Evolutionary conservation across 53 echinoderm and acorn worm species (phyloP).

Genomic region (Hippasteria phrygiana): DNA sequence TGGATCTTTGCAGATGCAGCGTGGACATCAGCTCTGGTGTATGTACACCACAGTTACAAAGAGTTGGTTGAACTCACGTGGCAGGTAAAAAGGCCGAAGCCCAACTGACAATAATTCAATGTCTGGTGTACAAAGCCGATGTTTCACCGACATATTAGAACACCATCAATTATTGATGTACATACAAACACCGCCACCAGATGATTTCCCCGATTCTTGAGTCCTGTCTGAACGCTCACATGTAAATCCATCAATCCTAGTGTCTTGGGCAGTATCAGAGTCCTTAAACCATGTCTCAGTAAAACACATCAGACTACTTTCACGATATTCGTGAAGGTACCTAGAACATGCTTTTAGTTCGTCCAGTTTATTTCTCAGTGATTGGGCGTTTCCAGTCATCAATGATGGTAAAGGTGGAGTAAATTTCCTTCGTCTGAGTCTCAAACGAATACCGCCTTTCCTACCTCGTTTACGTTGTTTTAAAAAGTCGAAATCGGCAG

Average conservation of each 20-base stretch:
- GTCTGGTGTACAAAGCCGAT: neutral
- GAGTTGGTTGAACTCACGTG: neutral
- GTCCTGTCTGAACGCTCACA: neutral
- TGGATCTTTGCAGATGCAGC: neutral
- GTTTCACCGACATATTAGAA: neutral
- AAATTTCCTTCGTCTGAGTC: neutral
- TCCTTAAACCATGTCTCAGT: slow-evolving; percentile 22
- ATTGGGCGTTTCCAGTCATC: neutral
- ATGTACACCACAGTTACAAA: neutral
- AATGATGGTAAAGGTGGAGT: neutral
- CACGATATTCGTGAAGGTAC: neutral
- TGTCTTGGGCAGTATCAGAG: neutral
- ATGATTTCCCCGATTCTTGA: neutral
- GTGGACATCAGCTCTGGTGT: neutral
- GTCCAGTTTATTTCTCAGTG: slow-evolving; percentile 5
- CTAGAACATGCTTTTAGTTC: neutral
- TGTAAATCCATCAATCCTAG: neutral
- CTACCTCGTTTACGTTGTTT: slow-evolving; percentile 6
- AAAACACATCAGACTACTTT: neutral
- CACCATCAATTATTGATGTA: neutral
- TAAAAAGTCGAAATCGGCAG: neutral
- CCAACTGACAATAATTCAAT: neutral
- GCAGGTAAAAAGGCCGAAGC: too few relatives aligned
- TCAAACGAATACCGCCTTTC: neutral
- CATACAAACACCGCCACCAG: neutral